Conservation (phyloP, 2,113 vertebrate species). For the Chitala chitala region DNA sequence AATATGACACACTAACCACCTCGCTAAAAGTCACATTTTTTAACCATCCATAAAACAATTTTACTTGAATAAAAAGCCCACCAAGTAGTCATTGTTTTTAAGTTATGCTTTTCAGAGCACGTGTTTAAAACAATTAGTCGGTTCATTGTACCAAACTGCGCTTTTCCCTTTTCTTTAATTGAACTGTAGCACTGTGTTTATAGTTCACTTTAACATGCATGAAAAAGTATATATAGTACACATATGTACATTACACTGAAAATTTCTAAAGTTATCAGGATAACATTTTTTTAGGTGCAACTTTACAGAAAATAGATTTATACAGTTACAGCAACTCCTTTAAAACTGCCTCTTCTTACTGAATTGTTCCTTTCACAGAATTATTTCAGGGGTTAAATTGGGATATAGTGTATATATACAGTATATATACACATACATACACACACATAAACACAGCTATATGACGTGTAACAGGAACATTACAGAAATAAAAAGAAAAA, state of each 20-base stretch:
- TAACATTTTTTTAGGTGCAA: constrained; percentile 52
- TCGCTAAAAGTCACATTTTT: too few relatives aligned
- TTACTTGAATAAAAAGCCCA: background rate
- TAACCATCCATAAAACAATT: too few relatives aligned
- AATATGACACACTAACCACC: background rate
- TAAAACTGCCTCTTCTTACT: constrained; percentile 4
- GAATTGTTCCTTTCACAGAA: constrained; percentile 16
- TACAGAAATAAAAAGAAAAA: background rate
- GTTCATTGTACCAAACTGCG: background rate
- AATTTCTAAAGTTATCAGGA: constrained; percentile 55
- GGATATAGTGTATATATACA: constrained; percentile 11
- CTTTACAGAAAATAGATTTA: constrained; percentile 60
- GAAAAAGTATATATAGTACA: constrained; percentile 74
- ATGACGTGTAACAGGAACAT: too few relatives aligned
- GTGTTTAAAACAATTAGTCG: background rate
- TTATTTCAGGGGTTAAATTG: constrained; percentile 11
- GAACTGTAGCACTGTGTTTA: constrained; percentile 68
- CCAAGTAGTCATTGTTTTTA: background rate
- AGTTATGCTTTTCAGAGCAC: background rate
- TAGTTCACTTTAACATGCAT: constrained; percentile 72
- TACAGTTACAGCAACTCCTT: constrained; percentile 30
- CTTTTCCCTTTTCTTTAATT: constrained; percentile 64
- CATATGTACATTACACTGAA: constrained; percentile 50
- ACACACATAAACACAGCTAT: too few relatives aligned
- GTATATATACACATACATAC: background rate